phyloP scores from a whole-genome alignment of 2,797 vertebrate species.

The Bovichtus diacanthus region DNA sequence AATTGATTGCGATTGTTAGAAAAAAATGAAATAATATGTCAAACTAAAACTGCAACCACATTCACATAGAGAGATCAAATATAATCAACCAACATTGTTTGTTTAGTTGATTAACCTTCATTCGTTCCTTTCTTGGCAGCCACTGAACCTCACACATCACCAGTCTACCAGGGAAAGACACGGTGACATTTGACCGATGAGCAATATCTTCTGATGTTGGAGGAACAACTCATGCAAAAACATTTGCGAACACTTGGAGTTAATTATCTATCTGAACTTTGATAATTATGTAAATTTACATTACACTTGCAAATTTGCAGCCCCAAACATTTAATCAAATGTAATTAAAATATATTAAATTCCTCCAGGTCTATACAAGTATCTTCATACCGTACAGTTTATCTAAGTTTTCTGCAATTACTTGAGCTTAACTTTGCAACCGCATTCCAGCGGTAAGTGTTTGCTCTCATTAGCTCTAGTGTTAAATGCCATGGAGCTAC shows the following conservation, averaged over 20 bases:
- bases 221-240: conserved; percentile 14
- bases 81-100: not conserved
- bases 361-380: not conserved
- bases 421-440: conserved; percentile 22
- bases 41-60: not conserved
- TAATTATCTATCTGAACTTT: conserved; percentile 27
- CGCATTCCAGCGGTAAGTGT: not conserved
- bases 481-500: conserved; percentile 25
- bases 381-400: not conserved
- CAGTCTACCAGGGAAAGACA: conserved; percentile 2
- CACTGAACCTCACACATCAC: not conserved
- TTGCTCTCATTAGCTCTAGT: conserved; percentile 17
- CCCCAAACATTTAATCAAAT: conserved; percentile 6
- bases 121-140: not conserved
- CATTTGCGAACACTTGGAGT: not conserved
- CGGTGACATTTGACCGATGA: conserved; percentile 23
- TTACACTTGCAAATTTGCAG: conserved; percentile 26
- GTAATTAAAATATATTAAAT: too few species aligned
- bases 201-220: not conserved
- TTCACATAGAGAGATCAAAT: not conserved
- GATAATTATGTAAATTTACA: conserved; percentile 11
- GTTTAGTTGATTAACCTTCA: not conserved
- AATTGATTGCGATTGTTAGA: not conserved
- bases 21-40: not conserved
- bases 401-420: not conserved